Evolutionary conservation across 2,113 vertebrate species (phyloP).

Genomic region (Gymnocephalus cernua): DNA sequence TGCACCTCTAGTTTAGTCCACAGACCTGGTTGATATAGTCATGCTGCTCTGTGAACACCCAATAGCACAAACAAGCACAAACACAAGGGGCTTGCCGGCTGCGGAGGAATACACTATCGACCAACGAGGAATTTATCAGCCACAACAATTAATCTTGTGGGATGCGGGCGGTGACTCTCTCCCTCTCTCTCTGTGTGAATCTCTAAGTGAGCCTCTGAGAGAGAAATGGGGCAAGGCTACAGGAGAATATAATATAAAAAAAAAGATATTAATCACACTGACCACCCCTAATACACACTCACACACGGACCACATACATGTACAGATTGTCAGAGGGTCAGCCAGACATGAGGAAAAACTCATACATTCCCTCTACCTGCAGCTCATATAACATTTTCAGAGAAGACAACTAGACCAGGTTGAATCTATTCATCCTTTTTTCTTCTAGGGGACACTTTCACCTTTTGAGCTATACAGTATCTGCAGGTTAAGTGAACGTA

Average conservation of each 20-base stretch:
- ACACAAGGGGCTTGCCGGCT: conserved; percentile 31
- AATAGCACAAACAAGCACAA: conserved; percentile 36
- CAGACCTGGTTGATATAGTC: conserved; percentile 39
- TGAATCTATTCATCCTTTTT: background rate
- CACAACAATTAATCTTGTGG: conserved; percentile 74
- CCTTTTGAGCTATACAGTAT: background rate
- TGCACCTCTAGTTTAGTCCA: conserved; percentile 24
- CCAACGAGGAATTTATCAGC: conserved; percentile 63
- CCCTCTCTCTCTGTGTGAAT: conserved; percentile 1
- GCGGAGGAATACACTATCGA: conserved; percentile 68
- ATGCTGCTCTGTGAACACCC: conserved; percentile 34
- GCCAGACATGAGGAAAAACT: conserved; percentile 36
- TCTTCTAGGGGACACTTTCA: background rate
- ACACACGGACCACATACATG: conserved; percentile 10
- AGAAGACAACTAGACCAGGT: background rate
- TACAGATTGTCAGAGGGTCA: conserved; percentile 28
- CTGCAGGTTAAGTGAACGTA: background rate
- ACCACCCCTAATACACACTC: conserved; percentile 5
- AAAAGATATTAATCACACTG: background rate
- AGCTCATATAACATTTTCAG: conserved; percentile 49
- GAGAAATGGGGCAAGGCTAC: conserved; percentile 46
- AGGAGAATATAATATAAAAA: conserved; percentile 16
- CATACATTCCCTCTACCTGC: conserved; percentile 43
- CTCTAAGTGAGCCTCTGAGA: conserved; percentile 30
- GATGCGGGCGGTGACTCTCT: conserved; percentile 15